A percentile compares a stretch with the other conserved stretches of the same genome.
These are phyloP conservation scores for Romanogobio albipinnatus DNA, from an alignment of 2,113 vertebrate genomes.

Conservation along the genomic window DNA sequence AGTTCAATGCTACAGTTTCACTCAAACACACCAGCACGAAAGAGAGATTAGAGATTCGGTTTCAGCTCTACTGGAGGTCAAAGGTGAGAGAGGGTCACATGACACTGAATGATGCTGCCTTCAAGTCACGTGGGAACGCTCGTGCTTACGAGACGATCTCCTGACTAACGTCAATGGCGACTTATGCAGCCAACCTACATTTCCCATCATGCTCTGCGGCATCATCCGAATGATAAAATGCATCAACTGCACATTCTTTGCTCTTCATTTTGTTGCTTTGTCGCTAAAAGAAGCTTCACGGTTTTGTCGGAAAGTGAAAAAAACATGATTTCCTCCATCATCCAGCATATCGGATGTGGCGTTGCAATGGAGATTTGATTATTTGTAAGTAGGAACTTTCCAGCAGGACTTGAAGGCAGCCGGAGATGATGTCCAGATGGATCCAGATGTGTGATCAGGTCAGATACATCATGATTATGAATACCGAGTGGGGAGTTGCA, in stretches of 20 bases:
- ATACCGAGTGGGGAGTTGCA: constrained; percentile 39
- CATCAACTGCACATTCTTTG: neutral
- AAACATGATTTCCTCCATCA: too few species aligned
- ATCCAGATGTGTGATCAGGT: constrained; percentile 11
- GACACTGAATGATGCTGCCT: constrained; percentile 36
- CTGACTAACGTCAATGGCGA: neutral
- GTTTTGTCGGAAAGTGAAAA: neutral
- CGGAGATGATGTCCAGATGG: constrained; percentile 6
- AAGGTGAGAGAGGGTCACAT: constrained; percentile 53
- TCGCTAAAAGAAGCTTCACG: neutral
- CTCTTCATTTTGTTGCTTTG: neutral
- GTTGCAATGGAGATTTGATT: too few species aligned
- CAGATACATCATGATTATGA: neutral
- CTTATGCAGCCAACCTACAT: neutral
- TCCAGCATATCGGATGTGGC: too few species aligned
- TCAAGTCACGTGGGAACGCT: neutral
- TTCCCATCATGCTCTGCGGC: neutral
- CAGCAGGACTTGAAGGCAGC: constrained; percentile 7
- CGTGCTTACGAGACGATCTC: neutral
- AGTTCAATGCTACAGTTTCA: constrained; percentile 69
- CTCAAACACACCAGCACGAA: constrained; percentile 74
- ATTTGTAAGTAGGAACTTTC: neutral
- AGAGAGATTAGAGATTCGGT: constrained; percentile 62
- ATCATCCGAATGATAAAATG: neutral
- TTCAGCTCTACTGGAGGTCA: constrained; percentile 56